phyloP scores from a whole-genome alignment of 2,888 invertebrate species.

The Fragum sueziense region DNA sequence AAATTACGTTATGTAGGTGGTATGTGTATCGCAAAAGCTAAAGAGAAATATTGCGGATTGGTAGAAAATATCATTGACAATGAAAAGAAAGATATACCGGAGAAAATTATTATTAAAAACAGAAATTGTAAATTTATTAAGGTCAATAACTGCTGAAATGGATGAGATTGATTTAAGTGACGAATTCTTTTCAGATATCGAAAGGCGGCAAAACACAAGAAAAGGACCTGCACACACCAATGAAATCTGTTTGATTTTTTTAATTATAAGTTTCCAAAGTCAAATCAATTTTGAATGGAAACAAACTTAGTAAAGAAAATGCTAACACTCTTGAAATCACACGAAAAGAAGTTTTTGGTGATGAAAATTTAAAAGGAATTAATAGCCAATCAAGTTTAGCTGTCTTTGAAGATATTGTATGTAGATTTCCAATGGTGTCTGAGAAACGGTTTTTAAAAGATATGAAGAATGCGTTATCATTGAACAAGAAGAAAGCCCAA shows the following conservation, averaged over 20 bases:
- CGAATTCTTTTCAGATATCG: constrained; percentile 35
- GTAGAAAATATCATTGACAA: constrained; percentile 6
- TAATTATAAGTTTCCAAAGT: neutral
- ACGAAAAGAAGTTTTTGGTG: constrained; percentile 1
- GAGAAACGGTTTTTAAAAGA: constrained; percentile 43
- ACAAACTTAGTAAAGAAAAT: constrained; percentile 9
- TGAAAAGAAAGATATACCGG: constrained; percentile 8
- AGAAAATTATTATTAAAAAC: neutral
- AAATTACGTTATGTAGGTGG: constrained; percentile 44
- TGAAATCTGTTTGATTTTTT: too few relatives aligned
- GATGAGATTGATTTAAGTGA: constrained; percentile 26
- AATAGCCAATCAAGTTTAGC: constrained; percentile 1
- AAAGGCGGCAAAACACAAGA: constrained; percentile 36
- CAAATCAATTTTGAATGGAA: constrained; percentile 2
- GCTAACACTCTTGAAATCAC: constrained; percentile 25
- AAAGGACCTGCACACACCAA: too few relatives aligned
- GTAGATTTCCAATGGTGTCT: constrained; percentile 29
- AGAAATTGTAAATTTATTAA: constrained; percentile 10
- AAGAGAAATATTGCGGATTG: constrained; percentile 18
- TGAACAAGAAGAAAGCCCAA: constrained; percentile 33
- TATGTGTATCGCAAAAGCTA: constrained; percentile 40
- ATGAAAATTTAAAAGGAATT: constrained; percentile 25
- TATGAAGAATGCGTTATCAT: constrained; percentile 22
- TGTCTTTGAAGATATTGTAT: constrained; percentile 23
- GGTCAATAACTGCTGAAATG: neutral